Percentiles rank a stretch among this genome's conserved stretches.
These are phyloP conservation scores for Anguilla pacifica DNA, from an alignment of 2,797 vertebrate species.

Conservation along the genomic window DNA sequence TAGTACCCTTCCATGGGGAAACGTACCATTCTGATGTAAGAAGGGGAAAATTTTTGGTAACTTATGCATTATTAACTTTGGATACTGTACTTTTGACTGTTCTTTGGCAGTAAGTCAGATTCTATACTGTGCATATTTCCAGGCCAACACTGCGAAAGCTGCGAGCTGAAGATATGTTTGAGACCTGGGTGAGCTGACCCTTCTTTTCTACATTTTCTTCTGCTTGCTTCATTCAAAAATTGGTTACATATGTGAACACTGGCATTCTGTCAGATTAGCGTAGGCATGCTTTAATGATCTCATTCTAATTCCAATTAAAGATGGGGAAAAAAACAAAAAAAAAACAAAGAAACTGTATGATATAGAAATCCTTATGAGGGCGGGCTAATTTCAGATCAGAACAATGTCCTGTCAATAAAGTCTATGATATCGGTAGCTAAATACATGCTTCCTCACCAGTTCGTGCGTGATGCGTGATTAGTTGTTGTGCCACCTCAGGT, in stretches of 20 bases:
- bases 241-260: background rate
- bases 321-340: background rate
- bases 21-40: background rate
- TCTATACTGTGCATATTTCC: conserved; percentile 44
- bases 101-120: background rate
- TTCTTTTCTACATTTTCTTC: background rate
- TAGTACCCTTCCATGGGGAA: background rate
- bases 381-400: background rate
- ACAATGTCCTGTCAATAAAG: background rate
- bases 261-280: no score
- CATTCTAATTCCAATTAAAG: background rate
- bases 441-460: background rate
- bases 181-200: conserved; percentile 88
- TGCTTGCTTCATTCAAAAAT: background rate
- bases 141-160: conserved; percentile 93
- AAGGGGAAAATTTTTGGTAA: background rate
- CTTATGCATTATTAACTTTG: conserved; percentile 1
- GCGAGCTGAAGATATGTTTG: conserved; percentile 94
- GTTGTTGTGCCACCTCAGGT: background rate
- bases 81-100: background rate
- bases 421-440: background rate
- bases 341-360: background rate
- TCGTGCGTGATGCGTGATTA: background rate
- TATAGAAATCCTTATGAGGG: background rate
- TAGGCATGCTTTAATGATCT: no score